Percentiles rank a stretch among this genome's conserved stretches.
Conservation (phyloP, 2,113 vertebrate species). For the Alaudala cheleensis region DNA sequence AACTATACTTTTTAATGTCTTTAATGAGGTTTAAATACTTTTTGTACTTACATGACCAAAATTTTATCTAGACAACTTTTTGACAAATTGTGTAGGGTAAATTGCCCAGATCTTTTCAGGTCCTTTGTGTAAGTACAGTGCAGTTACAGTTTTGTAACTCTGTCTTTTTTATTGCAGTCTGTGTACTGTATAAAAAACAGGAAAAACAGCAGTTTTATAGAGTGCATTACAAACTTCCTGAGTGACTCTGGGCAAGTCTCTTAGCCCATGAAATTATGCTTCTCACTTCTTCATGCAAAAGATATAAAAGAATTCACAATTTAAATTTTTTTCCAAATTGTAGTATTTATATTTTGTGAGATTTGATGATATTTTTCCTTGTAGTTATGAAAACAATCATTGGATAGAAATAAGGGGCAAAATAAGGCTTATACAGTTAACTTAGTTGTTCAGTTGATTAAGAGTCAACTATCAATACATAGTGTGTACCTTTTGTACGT, state of each 20-base stretch:
- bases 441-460: neutral
- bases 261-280: neutral
- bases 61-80: neutral
- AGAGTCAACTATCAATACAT: neutral
- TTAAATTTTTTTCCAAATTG: neutral
- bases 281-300: neutral
- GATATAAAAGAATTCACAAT: neutral
- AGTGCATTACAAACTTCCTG: neutral
- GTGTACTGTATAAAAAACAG: neutral
- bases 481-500: neutral
- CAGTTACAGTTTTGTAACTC: neutral
- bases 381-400: neutral
- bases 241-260: neutral
- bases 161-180: neutral
- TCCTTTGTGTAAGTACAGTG: neutral
- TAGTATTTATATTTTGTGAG: neutral
- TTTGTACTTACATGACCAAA: neutral
- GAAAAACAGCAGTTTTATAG: neutral
- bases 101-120: neutral
- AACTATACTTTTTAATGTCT: neutral
- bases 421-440: neutral
- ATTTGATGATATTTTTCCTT: neutral
- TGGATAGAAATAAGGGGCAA: neutral
- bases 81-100: neutral
- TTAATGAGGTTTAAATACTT: neutral